phyloP scores from a whole-genome alignment of 2,797 vertebrate genomes.

The Bradypodion ventrale region DNA sequence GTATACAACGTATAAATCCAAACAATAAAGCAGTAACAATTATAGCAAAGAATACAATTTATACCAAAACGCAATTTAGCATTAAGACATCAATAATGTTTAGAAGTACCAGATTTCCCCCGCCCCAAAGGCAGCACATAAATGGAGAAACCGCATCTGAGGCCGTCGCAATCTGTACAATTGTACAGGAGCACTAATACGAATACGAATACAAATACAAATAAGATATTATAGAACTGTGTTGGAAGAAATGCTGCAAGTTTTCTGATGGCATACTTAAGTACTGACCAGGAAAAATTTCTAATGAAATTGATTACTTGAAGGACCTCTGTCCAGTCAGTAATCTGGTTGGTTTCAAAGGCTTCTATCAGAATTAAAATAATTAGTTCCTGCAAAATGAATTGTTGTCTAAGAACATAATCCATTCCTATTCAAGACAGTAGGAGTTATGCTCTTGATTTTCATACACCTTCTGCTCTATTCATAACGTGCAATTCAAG shows the following conservation, averaged over 20 bases:
- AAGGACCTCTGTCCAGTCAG: too few relatives aligned
- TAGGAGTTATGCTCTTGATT: not conserved
- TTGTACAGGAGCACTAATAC: too few relatives aligned
- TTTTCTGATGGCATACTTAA: not conserved
- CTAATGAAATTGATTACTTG: not conserved
- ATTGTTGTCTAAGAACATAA: not conserved
- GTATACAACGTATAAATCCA: too few relatives aligned
- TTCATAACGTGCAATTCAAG: not conserved
- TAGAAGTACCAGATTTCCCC: too few relatives aligned
- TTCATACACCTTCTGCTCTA: fast-evolving
- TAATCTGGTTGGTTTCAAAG: not conserved
- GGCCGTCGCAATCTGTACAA: not conserved
- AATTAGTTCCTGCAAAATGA: not conserved
- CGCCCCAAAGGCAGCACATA: not conserved
- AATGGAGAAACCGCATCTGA: not conserved
- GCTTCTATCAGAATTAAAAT: not conserved
- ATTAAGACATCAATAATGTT: too few relatives aligned
- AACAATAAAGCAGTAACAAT: too few relatives aligned
- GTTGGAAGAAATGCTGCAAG: not conserved
- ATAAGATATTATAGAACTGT: too few relatives aligned
- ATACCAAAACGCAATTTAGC: too few relatives aligned
- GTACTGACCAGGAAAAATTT: too few relatives aligned
- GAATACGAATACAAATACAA: too few relatives aligned
- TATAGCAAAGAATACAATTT: too few relatives aligned
- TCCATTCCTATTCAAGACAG: not conserved